Percentiles rank a stretch among this genome's conserved stretches.
Conservation (phyloP, 1,140 invertebrate genomes). For the Bombus confusus region DNA sequence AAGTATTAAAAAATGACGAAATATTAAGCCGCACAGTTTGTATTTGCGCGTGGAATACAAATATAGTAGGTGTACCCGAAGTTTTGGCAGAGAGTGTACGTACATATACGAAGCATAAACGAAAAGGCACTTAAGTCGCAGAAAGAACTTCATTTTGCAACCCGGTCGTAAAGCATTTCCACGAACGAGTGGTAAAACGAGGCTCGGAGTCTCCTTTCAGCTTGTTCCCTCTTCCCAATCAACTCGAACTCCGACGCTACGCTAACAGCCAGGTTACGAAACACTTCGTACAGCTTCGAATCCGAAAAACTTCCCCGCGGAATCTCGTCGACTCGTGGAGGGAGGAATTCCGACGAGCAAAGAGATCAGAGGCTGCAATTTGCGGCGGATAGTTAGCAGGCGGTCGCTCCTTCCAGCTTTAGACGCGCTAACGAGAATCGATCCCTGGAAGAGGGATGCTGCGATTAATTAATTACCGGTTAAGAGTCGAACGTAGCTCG, state of each 20-base stretch:
- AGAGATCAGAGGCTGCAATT: constrained; percentile 19
- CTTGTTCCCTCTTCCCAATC: too few relatives aligned
- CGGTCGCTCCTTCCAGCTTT: background rate
- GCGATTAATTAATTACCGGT: constrained; percentile 65
- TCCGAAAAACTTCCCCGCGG: constrained; percentile 46
- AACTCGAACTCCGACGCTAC: background rate
- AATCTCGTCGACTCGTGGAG: background rate
- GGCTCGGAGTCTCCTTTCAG: background rate
- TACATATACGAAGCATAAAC: background rate
- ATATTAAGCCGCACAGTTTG: too few relatives aligned
- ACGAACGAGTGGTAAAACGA: background rate
- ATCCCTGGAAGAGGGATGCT: constrained; percentile 41
- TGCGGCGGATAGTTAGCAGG: background rate
- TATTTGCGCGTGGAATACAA: too few relatives aligned
- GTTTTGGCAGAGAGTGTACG: too few relatives aligned
- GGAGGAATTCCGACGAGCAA: constrained; percentile 38
- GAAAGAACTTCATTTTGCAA: background rate
- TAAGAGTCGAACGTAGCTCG: constrained; percentile 23
- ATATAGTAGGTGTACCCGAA: too few relatives aligned
- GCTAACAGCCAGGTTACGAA: constrained; percentile 1
- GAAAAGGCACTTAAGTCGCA: background rate
- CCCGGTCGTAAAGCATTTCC: background rate
- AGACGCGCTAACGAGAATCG: constrained; percentile 58
- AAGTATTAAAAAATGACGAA: too few relatives aligned
- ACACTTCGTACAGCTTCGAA: constrained; percentile 42